Conservation (phyloP, 2,113 vertebrate genomes). For the Hippopotamus amphibius region DNA sequence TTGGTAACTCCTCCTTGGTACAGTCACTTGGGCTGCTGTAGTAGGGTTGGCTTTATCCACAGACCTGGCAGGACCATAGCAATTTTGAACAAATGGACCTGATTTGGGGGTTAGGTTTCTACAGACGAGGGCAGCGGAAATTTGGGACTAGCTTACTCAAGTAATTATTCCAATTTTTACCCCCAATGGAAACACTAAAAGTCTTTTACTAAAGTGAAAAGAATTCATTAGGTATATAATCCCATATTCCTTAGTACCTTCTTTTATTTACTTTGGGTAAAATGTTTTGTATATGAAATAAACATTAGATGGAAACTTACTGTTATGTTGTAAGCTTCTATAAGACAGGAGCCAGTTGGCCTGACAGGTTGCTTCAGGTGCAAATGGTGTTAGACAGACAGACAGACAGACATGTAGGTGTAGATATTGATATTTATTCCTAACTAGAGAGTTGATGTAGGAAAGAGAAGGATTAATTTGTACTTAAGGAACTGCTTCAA, state of each 20-base stretch:
- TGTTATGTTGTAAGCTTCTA: background rate
- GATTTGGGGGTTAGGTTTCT: background rate
- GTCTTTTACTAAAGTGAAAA: background rate
- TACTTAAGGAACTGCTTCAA: background rate
- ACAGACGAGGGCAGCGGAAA: background rate
- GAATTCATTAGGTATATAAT: background rate
- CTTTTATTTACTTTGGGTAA: constrained; percentile 1
- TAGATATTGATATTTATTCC: background rate
- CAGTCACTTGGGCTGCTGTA: background rate
- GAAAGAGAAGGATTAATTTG: background rate
- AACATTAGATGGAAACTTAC: background rate
- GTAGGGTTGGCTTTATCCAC: background rate
- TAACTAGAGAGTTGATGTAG: background rate
- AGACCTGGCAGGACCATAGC: background rate
- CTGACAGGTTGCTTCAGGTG: background rate
- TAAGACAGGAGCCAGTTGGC: background rate
- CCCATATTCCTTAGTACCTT: background rate
- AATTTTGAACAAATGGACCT: background rate
- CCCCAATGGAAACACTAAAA: background rate
- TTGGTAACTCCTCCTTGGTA: background rate
- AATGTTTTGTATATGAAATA: background rate
- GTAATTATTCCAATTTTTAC: background rate
- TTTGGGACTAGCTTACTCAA: background rate
- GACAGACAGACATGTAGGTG: background rate
- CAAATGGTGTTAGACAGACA: background rate